phyloP scores from a whole-genome alignment of 2,888 invertebrate species.

The Dromius quadrimaculatus region DNA sequence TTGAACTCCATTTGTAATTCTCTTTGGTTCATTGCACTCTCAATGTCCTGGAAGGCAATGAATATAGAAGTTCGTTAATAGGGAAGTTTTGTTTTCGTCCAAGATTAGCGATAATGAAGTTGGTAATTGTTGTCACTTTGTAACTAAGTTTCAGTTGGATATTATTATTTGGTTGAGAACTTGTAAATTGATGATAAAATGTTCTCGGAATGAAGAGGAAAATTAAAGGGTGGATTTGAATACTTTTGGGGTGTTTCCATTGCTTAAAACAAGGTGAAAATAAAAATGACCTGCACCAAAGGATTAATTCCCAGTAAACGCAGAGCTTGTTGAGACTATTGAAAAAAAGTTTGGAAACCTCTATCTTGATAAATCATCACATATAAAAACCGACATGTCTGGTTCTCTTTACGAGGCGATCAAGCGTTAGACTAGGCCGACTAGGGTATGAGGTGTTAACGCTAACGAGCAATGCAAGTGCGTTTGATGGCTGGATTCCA shows the following conservation, averaged over 20 bases:
- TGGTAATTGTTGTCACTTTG: slow-evolving; percentile 26
- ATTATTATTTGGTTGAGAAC: slow-evolving; percentile 35
- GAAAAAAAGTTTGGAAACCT: too few relatives aligned
- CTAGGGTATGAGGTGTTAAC: neutral
- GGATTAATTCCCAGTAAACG: too few relatives aligned
- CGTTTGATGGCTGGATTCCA: slow-evolving; percentile 7
- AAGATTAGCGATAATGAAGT: slow-evolving; percentile 35
- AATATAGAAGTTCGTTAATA: slow-evolving; percentile 8
- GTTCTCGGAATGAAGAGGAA: neutral
- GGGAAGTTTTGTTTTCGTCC: slow-evolving; percentile 30
- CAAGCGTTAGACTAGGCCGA: too few relatives aligned
- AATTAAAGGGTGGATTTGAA: neutral
- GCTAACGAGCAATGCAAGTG: too few relatives aligned
- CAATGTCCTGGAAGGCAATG: slow-evolving; percentile 13
- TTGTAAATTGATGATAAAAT: slow-evolving; percentile 30
- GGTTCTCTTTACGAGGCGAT: neutral
- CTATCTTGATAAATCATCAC: too few relatives aligned
- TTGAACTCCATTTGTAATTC: neutral
- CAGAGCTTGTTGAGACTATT: too few relatives aligned
- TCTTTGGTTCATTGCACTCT: slow-evolving; percentile 10
- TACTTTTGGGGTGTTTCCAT: slow-evolving; percentile 21
- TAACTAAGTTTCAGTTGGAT: slow-evolving; percentile 34
- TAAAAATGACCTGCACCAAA: too few relatives aligned
- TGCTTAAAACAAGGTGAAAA: too few relatives aligned
- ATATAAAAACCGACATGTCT: neutral